Evolutionary conservation across 2,113 vertebrate species (phyloP).

Genomic region (Phalacrocorax carbo): DNA sequence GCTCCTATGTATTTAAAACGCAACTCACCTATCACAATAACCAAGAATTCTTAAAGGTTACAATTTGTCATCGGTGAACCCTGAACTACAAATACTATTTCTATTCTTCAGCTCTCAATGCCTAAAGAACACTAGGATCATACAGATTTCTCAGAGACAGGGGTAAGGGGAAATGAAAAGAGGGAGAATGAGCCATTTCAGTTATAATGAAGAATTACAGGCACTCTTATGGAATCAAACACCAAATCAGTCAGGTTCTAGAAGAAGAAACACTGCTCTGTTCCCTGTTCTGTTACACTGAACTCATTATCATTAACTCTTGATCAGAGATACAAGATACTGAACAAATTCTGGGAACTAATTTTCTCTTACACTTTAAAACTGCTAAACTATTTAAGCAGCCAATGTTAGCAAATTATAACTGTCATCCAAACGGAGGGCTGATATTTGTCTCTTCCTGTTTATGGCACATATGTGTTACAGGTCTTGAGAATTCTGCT

Average conservation of each 20-base stretch:
- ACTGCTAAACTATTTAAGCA: neutral
- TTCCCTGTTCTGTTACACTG: neutral
- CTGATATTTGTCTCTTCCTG: neutral
- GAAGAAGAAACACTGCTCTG: neutral
- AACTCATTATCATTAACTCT: neutral
- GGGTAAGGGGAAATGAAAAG: neutral
- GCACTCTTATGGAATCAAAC: neutral
- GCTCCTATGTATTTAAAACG: neutral
- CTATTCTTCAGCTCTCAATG: neutral
- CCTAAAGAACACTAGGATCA: neutral
- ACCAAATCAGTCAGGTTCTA: neutral
- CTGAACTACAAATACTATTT: neutral
- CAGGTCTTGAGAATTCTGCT: neutral
- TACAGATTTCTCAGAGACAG: neutral
- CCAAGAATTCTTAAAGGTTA: neutral
- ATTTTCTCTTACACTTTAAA: neutral
- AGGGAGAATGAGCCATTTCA: neutral
- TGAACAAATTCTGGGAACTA: neutral
- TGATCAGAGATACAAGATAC: neutral
- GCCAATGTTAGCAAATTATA: neutral
- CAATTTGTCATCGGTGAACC: neutral
- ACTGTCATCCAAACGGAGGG: rapidly evolving
- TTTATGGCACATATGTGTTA: neutral
- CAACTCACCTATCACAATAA: neutral
- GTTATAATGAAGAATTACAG: neutral